Evolutionary conservation across 2,888 invertebrate species (phyloP).

Genomic region (Stenichneumon culpator): DNA sequence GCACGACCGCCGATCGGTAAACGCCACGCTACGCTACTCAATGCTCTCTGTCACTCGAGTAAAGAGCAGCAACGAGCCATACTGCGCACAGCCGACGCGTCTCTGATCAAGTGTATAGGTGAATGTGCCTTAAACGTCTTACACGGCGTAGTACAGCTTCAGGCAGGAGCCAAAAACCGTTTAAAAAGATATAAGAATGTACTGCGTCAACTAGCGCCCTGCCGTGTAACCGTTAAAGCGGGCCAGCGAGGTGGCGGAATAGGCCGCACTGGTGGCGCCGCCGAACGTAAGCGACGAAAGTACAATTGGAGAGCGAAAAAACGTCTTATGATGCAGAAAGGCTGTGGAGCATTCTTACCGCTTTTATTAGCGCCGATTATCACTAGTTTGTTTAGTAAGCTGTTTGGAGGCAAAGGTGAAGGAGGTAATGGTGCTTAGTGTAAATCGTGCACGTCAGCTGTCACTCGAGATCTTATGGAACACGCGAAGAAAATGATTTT

Average conservation of each 20-base stretch:
- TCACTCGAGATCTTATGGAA: conserved; percentile 7
- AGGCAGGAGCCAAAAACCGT: neutral
- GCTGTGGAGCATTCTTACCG: conserved; percentile 15
- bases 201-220: neutral
- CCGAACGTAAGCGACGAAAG: too few species aligned
- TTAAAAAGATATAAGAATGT: conserved; percentile 24
- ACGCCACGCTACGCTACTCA: too few species aligned
- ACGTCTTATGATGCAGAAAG: too few species aligned
- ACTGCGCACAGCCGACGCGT: too few species aligned
- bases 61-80: too few species aligned
- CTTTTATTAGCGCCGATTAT: conserved; percentile 18
- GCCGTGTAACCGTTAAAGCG: neutral
- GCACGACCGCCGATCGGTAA: too few species aligned
- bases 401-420: conserved; percentile 3
- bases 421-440: neutral
- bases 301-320: too few species aligned
- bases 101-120: conserved; percentile 35
- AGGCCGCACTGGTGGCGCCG: too few species aligned
- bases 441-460: too few species aligned
- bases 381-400: neutral
- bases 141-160: conserved; percentile 4
- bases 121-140: conserved; percentile 31
- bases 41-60: too few species aligned
- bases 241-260: too few species aligned
- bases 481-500: conserved; percentile 39